Base-by-base conservation (phyloP, 1,140 invertebrate species). In the Micrasema longulum region DNA sequence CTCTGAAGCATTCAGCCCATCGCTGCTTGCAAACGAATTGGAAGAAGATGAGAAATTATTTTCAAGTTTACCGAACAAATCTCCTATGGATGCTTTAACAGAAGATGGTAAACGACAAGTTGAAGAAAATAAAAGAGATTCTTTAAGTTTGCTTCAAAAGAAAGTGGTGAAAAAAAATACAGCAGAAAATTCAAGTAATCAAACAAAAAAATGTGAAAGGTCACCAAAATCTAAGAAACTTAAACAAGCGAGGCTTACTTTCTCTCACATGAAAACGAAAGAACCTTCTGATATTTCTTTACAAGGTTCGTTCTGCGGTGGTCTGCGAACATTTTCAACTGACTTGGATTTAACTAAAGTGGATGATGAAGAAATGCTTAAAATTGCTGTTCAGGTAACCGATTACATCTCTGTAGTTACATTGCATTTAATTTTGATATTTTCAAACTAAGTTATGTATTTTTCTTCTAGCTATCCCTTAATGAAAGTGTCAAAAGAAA, bases 161-260 rank as follows among this genome's bases (percentile, higher is more conserved):
- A 57, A 69, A 14, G 38, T 16, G 6, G 22, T 36, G 6, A 52
- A 69, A 43, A 43, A 26, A 5, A 31, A n/a, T 20, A 18, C 47
- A 12, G 9, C 63, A 18, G 48, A 69, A 18, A 23, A 11, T 6
- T 45, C 41, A 16, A 62, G 35, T 9, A 57, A 14, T 43, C 57
- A 63, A n/a, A 9, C 26, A 10, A 63, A 63, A 14, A 10, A 63
- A 22, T 16, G n/a, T 45, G 50, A 72, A 50, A 63, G 20, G 26
- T 10, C 23, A 45, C 16, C 26, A n/a, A 65, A n/a, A 47, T 35
- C 23, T 16, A 74, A 74, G 63, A 69, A 69, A 14, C 36, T 76
- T 11, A 76, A 72, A 35, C 74, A 76, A 45, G 50, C 70, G 11
- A 36, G 74, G 9, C 45, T 76, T n/a, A 20, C 47, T 16, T 76